Evolutionary conservation across 2,797 vertebrate genomes (phyloP), one percentile per base, ranked within the genome.

Genomic region (Labeo calbasu): DNA sequence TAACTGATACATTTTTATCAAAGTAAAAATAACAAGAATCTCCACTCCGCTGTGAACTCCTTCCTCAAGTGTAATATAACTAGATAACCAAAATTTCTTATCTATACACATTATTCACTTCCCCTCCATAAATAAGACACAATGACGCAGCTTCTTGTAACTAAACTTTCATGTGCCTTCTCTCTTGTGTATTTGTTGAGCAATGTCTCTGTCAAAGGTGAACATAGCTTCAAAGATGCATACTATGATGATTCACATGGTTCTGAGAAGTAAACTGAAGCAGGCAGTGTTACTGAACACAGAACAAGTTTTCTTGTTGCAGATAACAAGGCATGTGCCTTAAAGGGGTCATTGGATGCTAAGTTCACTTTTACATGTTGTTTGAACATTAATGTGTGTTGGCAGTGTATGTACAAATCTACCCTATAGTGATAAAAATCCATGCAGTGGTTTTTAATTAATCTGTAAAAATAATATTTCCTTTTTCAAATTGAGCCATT

Each of bases 21-120:
- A 77, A 77, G 23, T 48, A 17, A 63, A 28, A 63, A 46, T 19
- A 51, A 55, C 21, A 36, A 40, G 6, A 57, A n/a, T 76, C 11
- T 57, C n/a, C 21, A 2, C 28, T 79, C 21, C 68, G 21, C 32
- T 57, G 13, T 70, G 36, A 70, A 59, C 11, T 43, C n/a, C n/a
- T 61, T 32, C 17, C 2, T 9, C 9, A 43, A 57, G 7, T 59
- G 19, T 68, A 65, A n/a, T 68, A 7, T 19, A 68, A 79, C 61
- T 25, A 21, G n/a, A 57, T 17, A 12, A 57, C 51, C 61, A 21
- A 1, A 48, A 23, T 70, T 70, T 46, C 14, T 8, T 17, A 70
- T 80, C 50, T 70, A 11, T 57, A 70, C 55, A 25, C 79, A 71
- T n/a, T 19, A 10, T 15, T 61, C 53, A 71, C 40, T 70, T 81